phyloP scores from a whole-genome alignment of 2,888 invertebrate species.

The Incurvaria masculella region DNA sequence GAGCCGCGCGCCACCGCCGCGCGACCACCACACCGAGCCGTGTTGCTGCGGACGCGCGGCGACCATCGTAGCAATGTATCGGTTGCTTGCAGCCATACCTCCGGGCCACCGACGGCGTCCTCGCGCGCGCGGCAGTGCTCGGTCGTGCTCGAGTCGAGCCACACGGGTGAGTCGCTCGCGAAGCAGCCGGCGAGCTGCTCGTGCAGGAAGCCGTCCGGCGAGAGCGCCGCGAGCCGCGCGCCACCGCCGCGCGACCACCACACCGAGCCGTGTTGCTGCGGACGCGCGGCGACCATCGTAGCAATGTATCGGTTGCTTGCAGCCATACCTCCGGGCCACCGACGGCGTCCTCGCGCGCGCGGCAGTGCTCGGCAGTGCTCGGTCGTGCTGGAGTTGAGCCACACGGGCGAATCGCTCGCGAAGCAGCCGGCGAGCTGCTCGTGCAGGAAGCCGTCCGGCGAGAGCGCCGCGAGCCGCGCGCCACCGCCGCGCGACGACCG shows the following conservation, averaged over 20 bases:
- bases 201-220: constrained; percentile 75
- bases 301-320: no score
- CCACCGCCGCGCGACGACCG: constrained; percentile 86
- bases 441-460: constrained; percentile 75
- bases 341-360: constrained; percentile 71
- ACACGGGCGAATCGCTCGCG: constrained; percentile 83
- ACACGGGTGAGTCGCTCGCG: constrained; percentile 83
- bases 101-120: constrained; percentile 72
- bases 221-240: constrained; percentile 59
- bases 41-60: constrained; percentile 75
- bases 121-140: constrained; percentile 77
- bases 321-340: constrained; percentile 72
- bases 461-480: constrained; percentile 59
- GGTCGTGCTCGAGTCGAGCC: constrained; percentile 91
- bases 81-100: constrained; percentile 85
- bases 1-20: constrained; percentile 65
- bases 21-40: constrained; percentile 94
- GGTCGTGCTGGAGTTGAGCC: constrained; percentile 91
- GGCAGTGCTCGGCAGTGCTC: constrained; percentile 68
- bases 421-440: constrained; percentile 79
- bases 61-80: not conserved
- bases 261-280: constrained; percentile 95
- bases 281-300: constrained; percentile 7
- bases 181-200: constrained; percentile 79
- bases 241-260: constrained; percentile 86